Evolutionary conservation across 2,888 invertebrate species (phyloP), one percentile per base, ranked within the genome.

Genomic region (Stramonita haemastoma): DNA sequence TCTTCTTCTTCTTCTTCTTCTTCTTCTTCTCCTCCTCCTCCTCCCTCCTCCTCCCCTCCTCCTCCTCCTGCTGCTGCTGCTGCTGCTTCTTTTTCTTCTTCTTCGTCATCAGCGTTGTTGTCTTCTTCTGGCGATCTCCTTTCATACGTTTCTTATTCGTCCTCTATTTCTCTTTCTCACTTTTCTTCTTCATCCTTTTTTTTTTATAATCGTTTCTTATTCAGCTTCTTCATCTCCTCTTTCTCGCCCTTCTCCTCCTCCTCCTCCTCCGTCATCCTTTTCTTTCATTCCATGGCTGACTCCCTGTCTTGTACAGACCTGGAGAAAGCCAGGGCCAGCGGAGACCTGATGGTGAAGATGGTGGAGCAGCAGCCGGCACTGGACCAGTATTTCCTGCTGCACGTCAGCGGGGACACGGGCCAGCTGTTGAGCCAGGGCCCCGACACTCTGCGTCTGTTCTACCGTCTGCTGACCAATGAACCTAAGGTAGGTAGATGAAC

Each of bases 381-480:
- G 73, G 87, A 87, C 73, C 73, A 87, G 73, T 87, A 73, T n/a
- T 87, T 87, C 73, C 46, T 87, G 73, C 73, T 87, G 70, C 87
- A 87, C 87, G 87, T 87, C 73, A 36, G 46, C 87, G 87, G 87
- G 32, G 73, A 87, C 46, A 73, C 87, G 5, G 87, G 87, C 32
- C 36, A 87, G 73, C 87, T 87, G 66, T 46, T 87, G 15, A 5
- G 6, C n/a, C 46, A 87, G 15, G 87, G 73, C 2, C 73, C 73
- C 1, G n/a, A 36, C n/a, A 73, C 32, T 6, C 87, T 26, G 13
- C 29, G 87, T 11, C 36, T 26, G 13, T 87, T n/a, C 73, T 87
- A 87, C 22, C 87, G 87, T n/a, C 36, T 87, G 26, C 0, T 73
- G 36, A 34, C 36, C 15, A 73, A 36, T 19, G 87, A 87, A n/a